These are phyloP conservation scores for Emys orbicularis DNA, from an alignment of 2,797 vertebrate genomes.

Conservation along the genomic window DNA sequence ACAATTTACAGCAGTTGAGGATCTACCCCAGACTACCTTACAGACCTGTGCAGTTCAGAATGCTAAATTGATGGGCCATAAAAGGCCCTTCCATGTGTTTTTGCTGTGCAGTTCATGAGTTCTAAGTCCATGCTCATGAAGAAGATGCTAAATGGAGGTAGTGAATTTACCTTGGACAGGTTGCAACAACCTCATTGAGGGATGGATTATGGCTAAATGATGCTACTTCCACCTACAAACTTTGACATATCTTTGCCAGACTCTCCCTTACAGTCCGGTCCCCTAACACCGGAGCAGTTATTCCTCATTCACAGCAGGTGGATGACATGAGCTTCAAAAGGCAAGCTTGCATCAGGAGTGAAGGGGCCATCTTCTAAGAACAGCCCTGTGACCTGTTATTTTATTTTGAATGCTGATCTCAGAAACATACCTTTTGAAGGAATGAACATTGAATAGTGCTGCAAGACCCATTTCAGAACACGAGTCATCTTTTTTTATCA, in stretches of 20 bases:
- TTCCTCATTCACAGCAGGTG: background rate
- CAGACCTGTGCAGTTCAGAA: background rate
- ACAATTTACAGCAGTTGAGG: background rate
- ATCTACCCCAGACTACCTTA: background rate
- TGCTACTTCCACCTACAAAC: background rate
- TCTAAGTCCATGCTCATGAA: background rate
- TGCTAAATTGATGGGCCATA: background rate
- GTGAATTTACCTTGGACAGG: background rate
- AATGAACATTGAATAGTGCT: background rate
- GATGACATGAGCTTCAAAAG: background rate
- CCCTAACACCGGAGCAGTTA: background rate
- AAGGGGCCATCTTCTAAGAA: background rate
- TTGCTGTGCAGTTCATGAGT: background rate
- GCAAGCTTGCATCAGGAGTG: background rate
- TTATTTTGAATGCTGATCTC: background rate
- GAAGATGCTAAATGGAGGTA: background rate
- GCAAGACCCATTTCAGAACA: background rate
- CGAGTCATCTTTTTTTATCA: background rate
- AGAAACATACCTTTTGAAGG: background rate
- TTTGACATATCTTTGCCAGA: background rate
- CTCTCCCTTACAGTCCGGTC: background rate
- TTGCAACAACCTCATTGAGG: background rate
- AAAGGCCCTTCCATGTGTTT: background rate
- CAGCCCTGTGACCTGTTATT: background rate
- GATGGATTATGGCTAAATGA: background rate